A percentile compares a stretch with the other conserved stretches of the same genome.
Conservation (phyloP, 2,888 invertebrate species). For the Busseola fusca region DNA sequence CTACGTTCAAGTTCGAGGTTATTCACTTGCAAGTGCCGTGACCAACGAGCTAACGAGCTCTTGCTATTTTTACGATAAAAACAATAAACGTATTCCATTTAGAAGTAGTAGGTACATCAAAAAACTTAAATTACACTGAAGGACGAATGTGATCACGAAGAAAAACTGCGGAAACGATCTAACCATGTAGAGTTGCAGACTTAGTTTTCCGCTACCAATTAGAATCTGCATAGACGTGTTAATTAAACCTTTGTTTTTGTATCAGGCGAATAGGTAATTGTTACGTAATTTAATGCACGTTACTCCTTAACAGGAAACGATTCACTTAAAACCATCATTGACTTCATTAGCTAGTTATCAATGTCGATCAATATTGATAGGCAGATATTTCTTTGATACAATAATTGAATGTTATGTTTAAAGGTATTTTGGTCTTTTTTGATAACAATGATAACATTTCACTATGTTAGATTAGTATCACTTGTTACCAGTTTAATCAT, state of each 20-base stretch:
- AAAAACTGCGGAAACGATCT: constrained; percentile 61
- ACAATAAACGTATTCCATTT: constrained; percentile 34
- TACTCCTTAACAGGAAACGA: constrained; percentile 59
- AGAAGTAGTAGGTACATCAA: constrained; percentile 11
- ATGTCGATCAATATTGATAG: constrained; percentile 32
- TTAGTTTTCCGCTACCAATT: constrained; percentile 66
- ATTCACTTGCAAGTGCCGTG: constrained; percentile 68
- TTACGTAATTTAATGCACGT: constrained; percentile 70
- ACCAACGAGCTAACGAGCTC: constrained; percentile 47
- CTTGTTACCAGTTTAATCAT: background rate
- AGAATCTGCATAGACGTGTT: constrained; percentile 66
- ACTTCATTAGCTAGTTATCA: constrained; percentile 43
- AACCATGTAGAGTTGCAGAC: constrained; percentile 42
- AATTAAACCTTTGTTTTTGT: constrained; percentile 73
- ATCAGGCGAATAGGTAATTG: constrained; percentile 71
- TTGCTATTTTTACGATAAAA: constrained; percentile 42
- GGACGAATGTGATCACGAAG: constrained; percentile 56
- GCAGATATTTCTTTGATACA: constrained; percentile 24
- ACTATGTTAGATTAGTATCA: constrained; percentile 3
- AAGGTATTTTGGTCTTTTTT: constrained; percentile 18
- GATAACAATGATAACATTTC: constrained; percentile 27
- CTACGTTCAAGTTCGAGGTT: constrained; percentile 86
- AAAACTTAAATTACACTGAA: constrained; percentile 51
- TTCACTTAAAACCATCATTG: constrained; percentile 35
- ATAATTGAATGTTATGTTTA: constrained; percentile 17